These are phyloP conservation scores for Agapornis roseicollis DNA, from an alignment of 2,113 vertebrate species.

Conservation along the genomic window DNA sequence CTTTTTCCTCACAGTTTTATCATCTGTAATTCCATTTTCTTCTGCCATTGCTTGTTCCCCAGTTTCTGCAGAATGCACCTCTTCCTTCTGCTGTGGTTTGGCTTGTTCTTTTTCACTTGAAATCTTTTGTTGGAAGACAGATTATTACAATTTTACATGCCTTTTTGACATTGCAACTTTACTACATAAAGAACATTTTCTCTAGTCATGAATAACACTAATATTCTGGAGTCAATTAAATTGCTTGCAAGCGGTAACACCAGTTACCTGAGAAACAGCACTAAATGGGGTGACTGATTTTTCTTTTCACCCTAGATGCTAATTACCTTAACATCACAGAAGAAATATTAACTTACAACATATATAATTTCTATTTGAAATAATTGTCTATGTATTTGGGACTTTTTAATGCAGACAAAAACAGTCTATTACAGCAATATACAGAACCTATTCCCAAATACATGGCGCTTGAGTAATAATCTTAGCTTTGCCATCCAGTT, in stretches of 20 bases:
- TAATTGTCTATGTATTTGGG: background rate
- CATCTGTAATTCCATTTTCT: background rate
- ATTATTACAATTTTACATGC: background rate
- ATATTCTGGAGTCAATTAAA: background rate
- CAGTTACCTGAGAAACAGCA: background rate
- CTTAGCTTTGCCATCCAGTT: background rate
- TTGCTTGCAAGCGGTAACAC: background rate
- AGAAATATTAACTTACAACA: background rate
- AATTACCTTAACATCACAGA: background rate
- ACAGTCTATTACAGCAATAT: background rate
- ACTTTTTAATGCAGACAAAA: background rate
- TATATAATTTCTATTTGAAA: background rate
- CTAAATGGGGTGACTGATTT: background rate
- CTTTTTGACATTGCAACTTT: background rate
- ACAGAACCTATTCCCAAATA: background rate
- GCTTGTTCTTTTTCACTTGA: constrained; percentile 15
- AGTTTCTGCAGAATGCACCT: background rate
- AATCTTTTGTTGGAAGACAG: constrained; percentile 40
- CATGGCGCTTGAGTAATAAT: background rate
- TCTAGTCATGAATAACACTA: background rate
- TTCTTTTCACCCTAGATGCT: background rate
- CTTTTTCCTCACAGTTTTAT: constrained; percentile 73
- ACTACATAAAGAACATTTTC: background rate
- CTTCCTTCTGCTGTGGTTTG: background rate
- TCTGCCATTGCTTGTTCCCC: background rate